These are phyloP conservation scores for Drosophila kambysellisi DNA, from an alignment of 2,888 invertebrate species.

Conservation along the genomic window DNA sequence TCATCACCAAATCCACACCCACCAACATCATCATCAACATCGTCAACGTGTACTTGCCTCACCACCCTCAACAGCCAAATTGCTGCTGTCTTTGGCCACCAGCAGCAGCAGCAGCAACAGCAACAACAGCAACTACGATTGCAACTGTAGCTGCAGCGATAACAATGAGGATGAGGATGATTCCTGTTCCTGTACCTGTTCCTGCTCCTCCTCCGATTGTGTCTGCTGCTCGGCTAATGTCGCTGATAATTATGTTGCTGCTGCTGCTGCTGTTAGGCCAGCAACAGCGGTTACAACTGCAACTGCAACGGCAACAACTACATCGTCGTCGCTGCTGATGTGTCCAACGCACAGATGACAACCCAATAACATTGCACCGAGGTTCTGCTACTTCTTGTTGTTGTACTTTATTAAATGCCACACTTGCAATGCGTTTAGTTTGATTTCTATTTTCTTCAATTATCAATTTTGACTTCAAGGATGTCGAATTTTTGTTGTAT, in stretches of 20 bases:
- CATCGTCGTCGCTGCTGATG: conserved; percentile 25
- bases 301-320: conserved; percentile 41
- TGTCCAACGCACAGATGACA: conserved; percentile 72
- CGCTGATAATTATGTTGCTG: conserved; percentile 13
- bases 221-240: conserved; percentile 34
- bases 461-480: not conserved
- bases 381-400: conserved; percentile 69
- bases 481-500: not conserved
- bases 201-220: conserved; percentile 55
- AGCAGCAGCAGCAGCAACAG: conserved; percentile 38
- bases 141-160: conserved; percentile 52
- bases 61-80: conserved; percentile 67
- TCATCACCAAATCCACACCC: conserved; percentile 19
- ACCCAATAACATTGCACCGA: conserved; percentile 64
- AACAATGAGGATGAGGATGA: conserved; percentile 32
- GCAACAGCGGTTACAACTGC: conserved; percentile 44
- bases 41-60: conserved; percentile 36
- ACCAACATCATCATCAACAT: conserved; percentile 17
- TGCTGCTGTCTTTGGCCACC: conserved; percentile 71
- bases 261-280: conserved; percentile 25
- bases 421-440: conserved; percentile 7
- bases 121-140: conserved; percentile 35
- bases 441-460: not conserved
- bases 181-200: conserved; percentile 49
- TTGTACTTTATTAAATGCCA: conserved; percentile 40